Evolutionary conservation across 2,113 vertebrate species (phyloP).

Genomic region (Psammodynastes pulverulentus): DNA sequence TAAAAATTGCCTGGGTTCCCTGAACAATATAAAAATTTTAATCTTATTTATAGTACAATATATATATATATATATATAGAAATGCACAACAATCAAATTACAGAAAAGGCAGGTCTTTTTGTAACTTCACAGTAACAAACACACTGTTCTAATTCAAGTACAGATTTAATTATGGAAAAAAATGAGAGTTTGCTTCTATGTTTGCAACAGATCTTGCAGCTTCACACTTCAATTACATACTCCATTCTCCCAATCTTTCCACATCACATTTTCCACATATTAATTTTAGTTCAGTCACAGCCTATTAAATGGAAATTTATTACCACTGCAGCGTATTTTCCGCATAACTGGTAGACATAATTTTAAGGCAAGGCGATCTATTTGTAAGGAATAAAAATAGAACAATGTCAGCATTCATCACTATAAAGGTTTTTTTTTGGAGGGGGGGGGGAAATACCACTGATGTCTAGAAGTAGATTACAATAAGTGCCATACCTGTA

Average conservation of each 20-base stretch:
- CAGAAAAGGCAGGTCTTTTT: background rate
- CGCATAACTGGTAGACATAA: background rate
- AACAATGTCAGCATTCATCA: background rate
- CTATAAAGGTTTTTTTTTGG: background rate
- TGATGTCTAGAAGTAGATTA: background rate
- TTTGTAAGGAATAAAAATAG: background rate
- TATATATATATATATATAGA: too few species aligned
- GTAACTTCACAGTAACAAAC: background rate
- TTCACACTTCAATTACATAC: too few species aligned
- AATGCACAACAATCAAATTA: background rate
- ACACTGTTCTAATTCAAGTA: background rate
- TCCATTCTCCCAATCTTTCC: background rate
- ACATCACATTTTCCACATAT: background rate
- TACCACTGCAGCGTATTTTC: background rate
- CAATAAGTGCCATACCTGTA: background rate
- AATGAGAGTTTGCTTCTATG: too few species aligned
- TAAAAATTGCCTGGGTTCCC: background rate
- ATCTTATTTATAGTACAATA: background rate
- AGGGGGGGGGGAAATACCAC: too few species aligned
- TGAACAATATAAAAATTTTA: background rate
- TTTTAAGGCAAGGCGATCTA: background rate
- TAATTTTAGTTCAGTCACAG: background rate
- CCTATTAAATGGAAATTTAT: background rate
- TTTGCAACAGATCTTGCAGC: background rate
- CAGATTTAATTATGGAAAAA: background rate